Percentiles rank a stretch among this genome's conserved stretches.
phyloP scores from a whole-genome alignment of 23 tunicate genomes.

The Trididemnum clinides region DNA sequence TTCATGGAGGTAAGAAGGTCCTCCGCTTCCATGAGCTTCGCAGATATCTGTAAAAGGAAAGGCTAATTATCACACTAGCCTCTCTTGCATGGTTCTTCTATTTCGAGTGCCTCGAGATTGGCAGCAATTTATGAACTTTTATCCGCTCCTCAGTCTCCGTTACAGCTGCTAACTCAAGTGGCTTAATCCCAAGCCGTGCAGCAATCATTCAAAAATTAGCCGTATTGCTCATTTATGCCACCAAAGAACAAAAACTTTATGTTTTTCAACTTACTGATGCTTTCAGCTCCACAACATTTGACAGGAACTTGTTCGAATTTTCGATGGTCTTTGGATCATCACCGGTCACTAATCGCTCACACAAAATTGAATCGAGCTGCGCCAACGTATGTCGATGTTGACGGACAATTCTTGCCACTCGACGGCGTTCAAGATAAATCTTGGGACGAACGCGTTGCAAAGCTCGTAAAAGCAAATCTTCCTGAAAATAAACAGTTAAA shows the following conservation, averaged over 20 bases:
- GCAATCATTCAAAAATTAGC: too few relatives aligned
- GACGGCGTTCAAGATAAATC: slow-evolving; percentile 72
- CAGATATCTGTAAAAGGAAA: slow-evolving; percentile 42
- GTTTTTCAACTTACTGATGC: slow-evolving; percentile 36
- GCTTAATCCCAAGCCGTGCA: too few relatives aligned
- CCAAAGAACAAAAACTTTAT: background rate
- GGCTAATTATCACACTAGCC: too few relatives aligned
- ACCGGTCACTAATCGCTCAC: slow-evolving; percentile 58
- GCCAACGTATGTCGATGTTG: slow-evolving; percentile 82
- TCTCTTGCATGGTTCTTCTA: too few relatives aligned
- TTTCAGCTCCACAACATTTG: slow-evolving; percentile 75
- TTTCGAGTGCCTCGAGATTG: too few relatives aligned
- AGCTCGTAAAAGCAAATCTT: slow-evolving; percentile 78
- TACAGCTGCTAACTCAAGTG: too few relatives aligned
- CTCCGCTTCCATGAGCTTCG: slow-evolving; percentile 46
- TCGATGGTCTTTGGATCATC: slow-evolving; percentile 68
- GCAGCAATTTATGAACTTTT: too few relatives aligned
- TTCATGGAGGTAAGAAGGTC: slow-evolving; percentile 50
- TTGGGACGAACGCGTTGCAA: slow-evolving; percentile 69
- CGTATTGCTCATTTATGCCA: background rate
- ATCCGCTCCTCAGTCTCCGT: too few relatives aligned
- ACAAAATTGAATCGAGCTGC: slow-evolving; percentile 65
- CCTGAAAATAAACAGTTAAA: slow-evolving; percentile 39
- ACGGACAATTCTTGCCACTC: slow-evolving; percentile 59
- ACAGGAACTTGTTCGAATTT: slow-evolving; percentile 75